Conservation (phyloP, 1,140 invertebrate genomes). For the Yoshiicerus persimilis region DNA sequence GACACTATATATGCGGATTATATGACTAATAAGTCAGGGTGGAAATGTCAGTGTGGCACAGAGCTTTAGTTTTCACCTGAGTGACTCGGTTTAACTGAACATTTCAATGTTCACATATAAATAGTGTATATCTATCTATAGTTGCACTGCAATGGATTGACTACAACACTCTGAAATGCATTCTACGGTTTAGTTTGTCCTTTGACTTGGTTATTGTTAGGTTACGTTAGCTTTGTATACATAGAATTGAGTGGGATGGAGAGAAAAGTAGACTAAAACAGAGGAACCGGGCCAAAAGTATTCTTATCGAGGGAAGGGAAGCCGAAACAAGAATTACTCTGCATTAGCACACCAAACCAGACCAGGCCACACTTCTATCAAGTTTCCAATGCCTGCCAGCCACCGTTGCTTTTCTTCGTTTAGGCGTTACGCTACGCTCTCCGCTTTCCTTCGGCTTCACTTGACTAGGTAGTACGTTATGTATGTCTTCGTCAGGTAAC, state of each 20-base stretch:
- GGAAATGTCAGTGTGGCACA: neutral
- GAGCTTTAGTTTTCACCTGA: neutral
- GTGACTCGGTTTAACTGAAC: neutral
- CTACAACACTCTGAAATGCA: neutral
- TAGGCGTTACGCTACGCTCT: neutral
- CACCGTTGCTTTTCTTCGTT: neutral
- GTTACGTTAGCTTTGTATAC: neutral
- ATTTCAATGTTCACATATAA: neutral
- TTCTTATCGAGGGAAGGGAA: neutral
- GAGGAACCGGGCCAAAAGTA: neutral
- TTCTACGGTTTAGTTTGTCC: neutral
- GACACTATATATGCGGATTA: neutral
- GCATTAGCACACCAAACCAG: neutral
- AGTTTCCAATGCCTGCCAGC: neutral
- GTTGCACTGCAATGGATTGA: neutral
- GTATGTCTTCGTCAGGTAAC: neutral
- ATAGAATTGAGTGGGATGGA: neutral
- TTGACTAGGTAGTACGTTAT: neutral
- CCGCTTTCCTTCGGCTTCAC: neutral
- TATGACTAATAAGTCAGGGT: neutral
- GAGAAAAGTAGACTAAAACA: neutral
- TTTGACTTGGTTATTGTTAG: neutral
- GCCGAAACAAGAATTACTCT: neutral
- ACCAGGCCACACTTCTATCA: neutral
- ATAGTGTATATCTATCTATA: neutral